Evolutionary conservation across 2,113 vertebrate species (phyloP), one percentile per base, ranked within the genome.

Genomic region (Puntigrus tetrazona): DNA sequence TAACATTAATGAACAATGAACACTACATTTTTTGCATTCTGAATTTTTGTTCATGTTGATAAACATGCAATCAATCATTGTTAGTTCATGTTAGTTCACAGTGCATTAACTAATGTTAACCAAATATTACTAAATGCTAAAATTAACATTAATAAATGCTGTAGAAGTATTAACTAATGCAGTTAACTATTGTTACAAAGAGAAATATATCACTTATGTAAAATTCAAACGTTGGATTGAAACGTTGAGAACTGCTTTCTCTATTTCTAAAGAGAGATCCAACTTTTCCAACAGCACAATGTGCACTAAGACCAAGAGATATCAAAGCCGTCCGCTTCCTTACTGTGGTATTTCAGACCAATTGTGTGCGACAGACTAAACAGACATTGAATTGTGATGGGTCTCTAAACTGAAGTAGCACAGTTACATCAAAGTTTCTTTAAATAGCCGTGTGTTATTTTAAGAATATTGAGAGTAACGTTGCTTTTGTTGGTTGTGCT

Each of bases 191-290:
- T n/a, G n/a, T n/a, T n/a, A n/a, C n/a, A n/a, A n/a, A n/a, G n/a
- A n/a, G n/a, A n/a, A n/a, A n/a, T n/a, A n/a, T n/a, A n/a, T n/a
- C n/a, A n/a, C n/a, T n/a, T n/a, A n/a, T n/a, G n/a, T n/a, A n/a
- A n/a, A n/a, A n/a, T n/a, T n/a, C n/a, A n/a, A n/a, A n/a, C n/a
- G n/a, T n/a, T n/a, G n/a, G n/a, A n/a, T n/a, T n/a, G n/a, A 65
- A 52, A 89, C 85, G 90, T 91, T 91, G 91, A 85, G 88, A 88
- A 90, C 75, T 84, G 55, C 82, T 88, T 55, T 85, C 29, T 36
- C 22, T 74, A 29, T 89, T 91, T 89, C 78, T 87, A 78, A 88
- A 89, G 78, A 57, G 83, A 70, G 41, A 87, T 93, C 88, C n/a
- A n/a, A 89, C 57, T n/a, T 69, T 87, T 59, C 73, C 36, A 86